These are phyloP conservation scores for Lepus oiostolus DNA, from an alignment of 2,797 vertebrate species.

Conservation along the genomic window DNA sequence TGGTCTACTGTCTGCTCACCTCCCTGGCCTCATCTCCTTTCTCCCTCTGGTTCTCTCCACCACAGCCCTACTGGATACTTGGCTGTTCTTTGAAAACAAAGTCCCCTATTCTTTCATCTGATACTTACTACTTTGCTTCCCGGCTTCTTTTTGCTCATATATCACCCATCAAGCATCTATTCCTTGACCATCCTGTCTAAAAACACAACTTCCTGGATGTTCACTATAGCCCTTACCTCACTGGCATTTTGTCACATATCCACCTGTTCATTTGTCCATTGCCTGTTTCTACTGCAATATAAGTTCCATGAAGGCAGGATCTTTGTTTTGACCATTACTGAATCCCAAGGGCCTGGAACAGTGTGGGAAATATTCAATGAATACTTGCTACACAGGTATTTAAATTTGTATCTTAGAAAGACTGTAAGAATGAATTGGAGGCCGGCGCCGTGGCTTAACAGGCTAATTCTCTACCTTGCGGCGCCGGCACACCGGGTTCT, in stretches of 20 bases:
- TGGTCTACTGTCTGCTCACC: not conserved
- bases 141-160: not conserved
- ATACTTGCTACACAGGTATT: not conserved
- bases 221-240: not conserved
- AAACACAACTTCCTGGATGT: not conserved
- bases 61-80: not conserved
- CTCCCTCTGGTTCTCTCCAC: not conserved
- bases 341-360: not conserved
- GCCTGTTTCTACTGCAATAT: not conserved
- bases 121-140: not conserved
- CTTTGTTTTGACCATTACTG: not conserved
- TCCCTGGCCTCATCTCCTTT: too few relatives aligned
- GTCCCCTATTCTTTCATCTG: not conserved
- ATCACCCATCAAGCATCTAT: not conserved
- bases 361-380: not conserved
- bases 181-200: not conserved
- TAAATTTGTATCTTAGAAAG: not conserved
- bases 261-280: not conserved
- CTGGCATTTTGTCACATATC: not conserved
- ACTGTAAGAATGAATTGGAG: not conserved
- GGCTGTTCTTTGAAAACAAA: not conserved
- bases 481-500: too few relatives aligned
- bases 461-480: too few relatives aligned
- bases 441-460: too few relatives aligned
- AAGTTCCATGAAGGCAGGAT: not conserved